phyloP scores from a whole-genome alignment of 1,140 invertebrate genomes.

The Ruditapes philippinarum region DNA sequence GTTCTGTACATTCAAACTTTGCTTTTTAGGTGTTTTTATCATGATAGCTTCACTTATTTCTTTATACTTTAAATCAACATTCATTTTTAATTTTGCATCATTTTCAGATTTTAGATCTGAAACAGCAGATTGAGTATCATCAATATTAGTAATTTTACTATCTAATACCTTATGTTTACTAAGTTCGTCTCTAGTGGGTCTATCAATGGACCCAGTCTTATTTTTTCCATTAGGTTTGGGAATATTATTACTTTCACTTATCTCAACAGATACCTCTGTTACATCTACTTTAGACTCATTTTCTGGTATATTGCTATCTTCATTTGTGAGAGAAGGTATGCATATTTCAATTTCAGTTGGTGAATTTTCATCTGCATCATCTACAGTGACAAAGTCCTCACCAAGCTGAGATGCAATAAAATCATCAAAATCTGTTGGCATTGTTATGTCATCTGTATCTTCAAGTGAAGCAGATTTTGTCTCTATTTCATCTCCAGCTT shows the following conservation, averaged over 20 bases:
- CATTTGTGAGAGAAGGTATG: background rate
- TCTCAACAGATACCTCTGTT: background rate
- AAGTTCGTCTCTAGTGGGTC: background rate
- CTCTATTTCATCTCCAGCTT: background rate
- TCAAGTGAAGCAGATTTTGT: background rate
- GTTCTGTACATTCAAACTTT: too few species aligned
- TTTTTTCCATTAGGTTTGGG: too few species aligned
- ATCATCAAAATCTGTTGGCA: background rate
- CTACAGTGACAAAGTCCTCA: constrained; percentile 36
- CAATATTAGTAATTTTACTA: background rate
- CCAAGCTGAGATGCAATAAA: constrained; percentile 38
- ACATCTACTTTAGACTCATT: too few species aligned
- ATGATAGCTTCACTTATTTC: too few species aligned
- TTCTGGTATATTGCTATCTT: too few species aligned
- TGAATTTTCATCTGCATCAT: background rate
- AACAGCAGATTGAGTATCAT: too few species aligned
- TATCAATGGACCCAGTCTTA: background rate
- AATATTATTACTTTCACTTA: background rate
- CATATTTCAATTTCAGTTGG: background rate
- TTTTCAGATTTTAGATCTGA: background rate
- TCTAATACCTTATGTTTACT: background rate
- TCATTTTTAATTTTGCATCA: background rate
- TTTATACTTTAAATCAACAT: background rate
- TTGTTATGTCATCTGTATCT: background rate
- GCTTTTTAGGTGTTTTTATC: too few species aligned